Evolutionary conservation across 2,888 invertebrate species (phyloP).

Genomic region (Heliconius aoede): DNA sequence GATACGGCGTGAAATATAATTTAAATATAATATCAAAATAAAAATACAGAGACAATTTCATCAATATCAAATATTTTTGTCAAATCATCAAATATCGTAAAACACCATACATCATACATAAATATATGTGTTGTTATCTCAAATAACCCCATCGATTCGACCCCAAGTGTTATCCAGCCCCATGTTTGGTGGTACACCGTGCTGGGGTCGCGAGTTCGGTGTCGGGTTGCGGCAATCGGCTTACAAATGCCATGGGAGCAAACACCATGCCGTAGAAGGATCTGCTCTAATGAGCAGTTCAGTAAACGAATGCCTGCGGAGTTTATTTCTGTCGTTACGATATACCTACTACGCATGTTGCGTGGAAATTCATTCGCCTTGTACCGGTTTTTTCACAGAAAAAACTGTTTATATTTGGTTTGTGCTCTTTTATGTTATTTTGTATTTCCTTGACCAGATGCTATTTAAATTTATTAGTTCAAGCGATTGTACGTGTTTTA

Average conservation of each 20-base stretch:
- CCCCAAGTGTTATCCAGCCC: slow-evolving; percentile 45
- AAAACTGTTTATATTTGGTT: slow-evolving; percentile 14
- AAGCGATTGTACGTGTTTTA: not conserved
- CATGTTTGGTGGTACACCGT: slow-evolving; percentile 52
- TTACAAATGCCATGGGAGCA: slow-evolving; percentile 73
- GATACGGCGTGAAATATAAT: too few relatives aligned
- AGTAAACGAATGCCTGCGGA: slow-evolving; percentile 35
- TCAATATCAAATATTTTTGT: not conserved
- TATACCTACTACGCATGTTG: not conserved
- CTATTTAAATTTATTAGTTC: slow-evolving; percentile 11
- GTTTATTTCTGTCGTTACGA: slow-evolving; percentile 26
- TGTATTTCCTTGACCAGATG: slow-evolving; percentile 5
- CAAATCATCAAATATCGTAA: not conserved
- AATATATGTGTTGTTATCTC: slow-evolving; percentile 14
- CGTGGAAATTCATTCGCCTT: slow-evolving; percentile 18
- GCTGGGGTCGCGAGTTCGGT: slow-evolving; percentile 69
- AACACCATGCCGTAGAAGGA: slow-evolving; percentile 62
- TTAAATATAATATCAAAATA: too few relatives aligned
- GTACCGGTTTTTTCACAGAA: not conserved
- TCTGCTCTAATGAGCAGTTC: slow-evolving; percentile 70
- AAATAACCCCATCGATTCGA: slow-evolving; percentile 33
- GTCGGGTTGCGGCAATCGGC: slow-evolving; percentile 78
- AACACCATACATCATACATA: slow-evolving; percentile 8
- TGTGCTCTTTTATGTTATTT: slow-evolving; percentile 18
- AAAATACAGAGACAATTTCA: not conserved